Base-by-base conservation (phyloP, 2,113 vertebrate genomes). In the Phyllopteryx taeniolatus region DNA sequence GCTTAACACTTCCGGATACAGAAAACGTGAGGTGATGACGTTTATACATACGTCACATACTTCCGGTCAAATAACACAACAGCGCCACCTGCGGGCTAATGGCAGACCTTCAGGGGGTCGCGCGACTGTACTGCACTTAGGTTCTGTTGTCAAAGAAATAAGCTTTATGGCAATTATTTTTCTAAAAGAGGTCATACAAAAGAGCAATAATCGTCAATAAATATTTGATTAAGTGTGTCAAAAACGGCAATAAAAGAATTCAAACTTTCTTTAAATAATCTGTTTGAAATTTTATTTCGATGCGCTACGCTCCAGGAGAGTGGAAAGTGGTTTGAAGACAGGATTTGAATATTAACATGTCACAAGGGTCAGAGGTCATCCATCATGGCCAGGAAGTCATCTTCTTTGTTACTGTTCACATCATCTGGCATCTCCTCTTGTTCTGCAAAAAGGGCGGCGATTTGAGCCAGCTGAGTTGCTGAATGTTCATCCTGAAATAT, bases 361-460 rank as follows among this genome's bases (percentile, higher is more conserved):
- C 14, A 61, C 5, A 20, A 27, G 17, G 13, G 2, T 94, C 91
- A 95, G 35, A 97, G 90, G 35, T 85, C 92, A 7, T 99, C 96
- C 96, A 99, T 96, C 93, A 97, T 92, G 66, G 96, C 94, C 46
- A 98, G 87, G 62, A 98, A 84, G 53, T 96, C 94, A 0, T 95
- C 95, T 19, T 95, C 96, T 75, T 95, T 98, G 83, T 68, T 94
- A 75, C 68, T 91, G 73, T 70, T 91, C 49, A 78, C 15, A 0
- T 76, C 86, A 63, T 19, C 81, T 0, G 70, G 59, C 0, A 73
- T 68, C 62, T 89, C 85, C 31, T 91, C 90, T 0, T 59, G 69
- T 67, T 92, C 85, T 11, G 89, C 80, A 82, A 98, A 92, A 83
- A 95, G 90, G 1, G 93, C 93, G 5, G 93, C 93, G 71, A 98